Conservation (phyloP, 1,140 invertebrate genomes). For the Hyphantria cunea region DNA sequence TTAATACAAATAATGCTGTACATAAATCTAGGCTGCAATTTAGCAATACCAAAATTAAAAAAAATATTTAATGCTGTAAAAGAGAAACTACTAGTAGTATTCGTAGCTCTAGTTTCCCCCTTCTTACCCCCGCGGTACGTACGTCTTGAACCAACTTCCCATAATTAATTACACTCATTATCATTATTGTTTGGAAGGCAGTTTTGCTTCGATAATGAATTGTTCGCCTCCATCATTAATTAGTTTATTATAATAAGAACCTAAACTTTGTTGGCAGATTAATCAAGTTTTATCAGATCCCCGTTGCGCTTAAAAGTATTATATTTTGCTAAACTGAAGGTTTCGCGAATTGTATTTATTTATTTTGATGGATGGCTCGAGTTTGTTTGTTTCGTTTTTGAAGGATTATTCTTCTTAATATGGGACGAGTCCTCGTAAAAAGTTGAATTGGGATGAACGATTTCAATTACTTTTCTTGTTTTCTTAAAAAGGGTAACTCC, state of each 20-base stretch:
- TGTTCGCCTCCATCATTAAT: conserved; percentile 79
- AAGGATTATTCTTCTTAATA: neutral
- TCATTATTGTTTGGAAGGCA: conserved; percentile 82
- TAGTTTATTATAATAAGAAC: conserved; percentile 81
- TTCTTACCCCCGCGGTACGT: conserved; percentile 58
- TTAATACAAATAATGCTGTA: too few relatives aligned
- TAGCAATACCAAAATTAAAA: neutral
- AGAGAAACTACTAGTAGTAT: neutral
- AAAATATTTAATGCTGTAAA: conserved; percentile 29
- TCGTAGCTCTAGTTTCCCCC: conserved; percentile 26
- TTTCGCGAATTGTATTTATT: conserved; percentile 6
- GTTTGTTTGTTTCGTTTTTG: neutral
- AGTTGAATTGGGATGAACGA: too few relatives aligned
- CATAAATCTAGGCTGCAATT: too few relatives aligned
- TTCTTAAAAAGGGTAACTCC: too few relatives aligned
- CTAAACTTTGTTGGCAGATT: conserved; percentile 74
- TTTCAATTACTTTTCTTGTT: too few relatives aligned
- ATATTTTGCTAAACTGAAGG: conserved; percentile 9
- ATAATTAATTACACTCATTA: conserved; percentile 82
- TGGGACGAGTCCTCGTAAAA: too few relatives aligned
- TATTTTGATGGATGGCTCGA: conserved; percentile 3
- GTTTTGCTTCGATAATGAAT: conserved; percentile 81
- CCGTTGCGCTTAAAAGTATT: conserved; percentile 50
- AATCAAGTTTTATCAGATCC: conserved; percentile 79
- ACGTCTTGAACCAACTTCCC: conserved; percentile 80